Percentiles rank a stretch among this genome's conserved stretches.
Conservation (phyloP, 2,113 vertebrate species). For the Labrus mixtus region DNA sequence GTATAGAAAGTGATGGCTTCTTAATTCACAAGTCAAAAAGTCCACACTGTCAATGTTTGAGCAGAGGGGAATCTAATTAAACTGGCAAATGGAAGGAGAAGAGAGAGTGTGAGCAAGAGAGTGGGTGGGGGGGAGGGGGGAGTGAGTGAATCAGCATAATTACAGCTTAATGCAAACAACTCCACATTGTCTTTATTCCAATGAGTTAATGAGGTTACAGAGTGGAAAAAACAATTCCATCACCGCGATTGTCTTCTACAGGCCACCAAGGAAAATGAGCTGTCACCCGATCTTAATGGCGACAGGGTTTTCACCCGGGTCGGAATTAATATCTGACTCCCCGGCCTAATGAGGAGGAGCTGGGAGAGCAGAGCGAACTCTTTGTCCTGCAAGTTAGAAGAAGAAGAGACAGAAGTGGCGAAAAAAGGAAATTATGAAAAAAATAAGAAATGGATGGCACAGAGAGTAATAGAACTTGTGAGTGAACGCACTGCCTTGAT, state of each 20-base stretch:
- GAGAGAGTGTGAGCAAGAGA: constrained; percentile 36
- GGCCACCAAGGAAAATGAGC: constrained; percentile 77
- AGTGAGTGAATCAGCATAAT: constrained; percentile 78
- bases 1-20: constrained; percentile 28
- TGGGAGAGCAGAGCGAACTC: constrained; percentile 38
- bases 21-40: constrained; percentile 65
- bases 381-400: constrained; percentile 42
- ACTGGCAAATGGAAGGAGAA: constrained; percentile 65
- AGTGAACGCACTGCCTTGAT: constrained; percentile 9
- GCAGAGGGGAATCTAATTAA: constrained; percentile 75
- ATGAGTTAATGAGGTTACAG: constrained; percentile 84
- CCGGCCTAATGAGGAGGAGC: constrained; percentile 70
- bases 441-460: constrained; percentile 35
- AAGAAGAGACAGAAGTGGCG: neutral
- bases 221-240: constrained; percentile 69
- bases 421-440: constrained; percentile 3
- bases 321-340: constrained; percentile 74
- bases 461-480: constrained; percentile 22
- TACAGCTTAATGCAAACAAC: constrained; percentile 81
- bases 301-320: constrained; percentile 59
- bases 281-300: constrained; percentile 78
- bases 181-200: constrained; percentile 80
- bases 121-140: constrained; percentile 31
- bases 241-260: constrained; percentile 74
- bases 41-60: constrained; percentile 67